Conservation (phyloP, 37 sponge, comb jelly and placozoan species). For the Spongilla lacustris region DNA sequence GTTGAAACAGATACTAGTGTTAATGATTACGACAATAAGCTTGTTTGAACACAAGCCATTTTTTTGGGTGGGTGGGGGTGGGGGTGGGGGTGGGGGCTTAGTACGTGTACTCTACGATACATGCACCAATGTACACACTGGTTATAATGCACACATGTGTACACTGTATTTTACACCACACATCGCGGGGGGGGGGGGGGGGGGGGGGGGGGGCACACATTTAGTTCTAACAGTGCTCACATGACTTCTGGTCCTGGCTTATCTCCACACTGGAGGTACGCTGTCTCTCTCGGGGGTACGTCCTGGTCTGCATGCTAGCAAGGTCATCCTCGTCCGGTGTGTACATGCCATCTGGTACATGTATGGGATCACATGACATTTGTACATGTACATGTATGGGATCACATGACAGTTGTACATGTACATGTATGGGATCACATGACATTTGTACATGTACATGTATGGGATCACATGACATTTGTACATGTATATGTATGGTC, state of each 20-base stretch:
- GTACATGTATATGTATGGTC: not conserved
- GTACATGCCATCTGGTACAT: not conserved
- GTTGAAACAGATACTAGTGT: too few species aligned
- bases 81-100: too few species aligned
- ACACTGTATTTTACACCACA: too few species aligned
- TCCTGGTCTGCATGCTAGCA: slow-evolving; percentile 10
- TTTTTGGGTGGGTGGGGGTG: too few species aligned
- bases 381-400: not conserved
- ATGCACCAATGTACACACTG: too few species aligned
- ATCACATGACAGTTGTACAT: not conserved
- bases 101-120: too few species aligned
- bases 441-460: not conserved
- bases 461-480: not conserved
- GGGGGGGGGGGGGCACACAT: too few species aligned
- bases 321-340: not conserved
- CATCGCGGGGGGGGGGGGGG: too few species aligned
- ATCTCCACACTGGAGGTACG: not conserved
- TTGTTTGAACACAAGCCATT: too few species aligned
- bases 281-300: slow-evolving; percentile 33
- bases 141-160: too few species aligned
- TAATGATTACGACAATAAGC: too few species aligned
- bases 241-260: slow-evolving; percentile 21
- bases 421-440: not conserved
- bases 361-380: not conserved
- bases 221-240: slow-evolving; percentile 5